These are phyloP conservation scores for Rhodinocichla rosea DNA, from an alignment of 2,113 vertebrate genomes.

Conservation along the genomic window DNA sequence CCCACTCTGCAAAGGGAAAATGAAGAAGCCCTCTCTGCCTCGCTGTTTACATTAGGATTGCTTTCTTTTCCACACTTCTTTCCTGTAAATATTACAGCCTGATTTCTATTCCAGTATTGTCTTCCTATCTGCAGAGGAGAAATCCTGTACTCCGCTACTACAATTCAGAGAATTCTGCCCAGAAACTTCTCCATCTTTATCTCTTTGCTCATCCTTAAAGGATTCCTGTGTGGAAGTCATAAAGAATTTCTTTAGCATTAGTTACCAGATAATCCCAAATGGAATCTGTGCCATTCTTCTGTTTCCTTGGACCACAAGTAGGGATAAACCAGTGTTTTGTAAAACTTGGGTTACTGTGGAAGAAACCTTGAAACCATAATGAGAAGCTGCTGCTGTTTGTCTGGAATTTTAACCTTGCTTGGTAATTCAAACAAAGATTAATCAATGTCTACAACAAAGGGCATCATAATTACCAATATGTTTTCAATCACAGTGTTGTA, in stretches of 20 bases:
- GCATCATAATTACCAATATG: conserved; percentile 52
- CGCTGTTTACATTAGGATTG: conserved; percentile 51
- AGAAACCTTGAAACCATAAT: conserved; percentile 46
- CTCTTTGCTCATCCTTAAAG: background rate
- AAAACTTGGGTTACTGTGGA: conserved; percentile 50
- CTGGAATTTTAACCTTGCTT: conserved; percentile 42
- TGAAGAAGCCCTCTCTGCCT: conserved; percentile 65
- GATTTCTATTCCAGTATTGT: conserved; percentile 38
- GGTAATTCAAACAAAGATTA: conserved; percentile 2
- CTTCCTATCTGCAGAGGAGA: conserved; percentile 40
- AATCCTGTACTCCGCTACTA: background rate
- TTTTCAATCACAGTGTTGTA: conserved; percentile 65
- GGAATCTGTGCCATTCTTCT: conserved; percentile 32
- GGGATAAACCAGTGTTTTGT: conserved; percentile 34
- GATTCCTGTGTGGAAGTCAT: conserved; percentile 30
- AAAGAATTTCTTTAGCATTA: conserved; percentile 18
- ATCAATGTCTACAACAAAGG: background rate
- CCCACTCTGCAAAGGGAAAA: conserved; percentile 52
- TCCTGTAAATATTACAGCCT: conserved; percentile 11
- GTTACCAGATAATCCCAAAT: background rate
- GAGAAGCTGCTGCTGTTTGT: conserved; percentile 61
- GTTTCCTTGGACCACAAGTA: conserved; percentile 9
- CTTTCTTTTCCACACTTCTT: conserved; percentile 46
- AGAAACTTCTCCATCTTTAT: background rate
- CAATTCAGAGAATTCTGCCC: conserved; percentile 14